A percentile compares a stretch with the other conserved stretches of the same genome.
phyloP scores from a whole-genome alignment of 2,797 vertebrate species.

The Typhlichthys subterraneus region DNA sequence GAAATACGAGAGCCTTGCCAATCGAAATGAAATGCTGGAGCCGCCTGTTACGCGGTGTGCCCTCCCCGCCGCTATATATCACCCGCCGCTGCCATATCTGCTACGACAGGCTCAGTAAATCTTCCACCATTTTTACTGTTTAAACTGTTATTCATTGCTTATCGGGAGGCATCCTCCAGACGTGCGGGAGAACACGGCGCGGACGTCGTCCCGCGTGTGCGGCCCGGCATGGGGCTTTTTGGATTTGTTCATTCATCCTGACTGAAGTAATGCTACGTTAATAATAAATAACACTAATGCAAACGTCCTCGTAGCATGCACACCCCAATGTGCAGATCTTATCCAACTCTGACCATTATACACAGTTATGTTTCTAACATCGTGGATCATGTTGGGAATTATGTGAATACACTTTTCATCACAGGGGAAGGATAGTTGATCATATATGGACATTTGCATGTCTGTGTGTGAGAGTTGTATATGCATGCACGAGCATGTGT shows the following conservation, averaged over 20 bases:
- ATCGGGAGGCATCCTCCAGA: slow-evolving; percentile 35
- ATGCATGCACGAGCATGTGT: slow-evolving; percentile 42
- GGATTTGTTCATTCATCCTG: neutral
- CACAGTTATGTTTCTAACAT: too few species aligned
- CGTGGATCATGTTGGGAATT: too few species aligned
- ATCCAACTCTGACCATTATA: too few species aligned
- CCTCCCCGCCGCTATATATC: slow-evolving; percentile 56
- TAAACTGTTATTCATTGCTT: slow-evolving; percentile 67
- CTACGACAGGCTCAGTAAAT: slow-evolving; percentile 66
- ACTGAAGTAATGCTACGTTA: slow-evolving; percentile 32
- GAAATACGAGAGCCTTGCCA: slow-evolving; percentile 72
- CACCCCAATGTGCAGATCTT: neutral
- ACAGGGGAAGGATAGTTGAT: too few species aligned
- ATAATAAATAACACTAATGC: slow-evolving; percentile 29
- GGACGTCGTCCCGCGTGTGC: slow-evolving; percentile 17
- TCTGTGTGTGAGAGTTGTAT: slow-evolving; percentile 15
- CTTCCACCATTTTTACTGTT: slow-evolving; percentile 64
- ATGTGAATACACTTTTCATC: too few species aligned
- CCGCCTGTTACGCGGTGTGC: slow-evolving; percentile 40
- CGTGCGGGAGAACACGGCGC: slow-evolving; percentile 23
- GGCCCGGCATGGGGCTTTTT: neutral
- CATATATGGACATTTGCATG: slow-evolving; percentile 5
- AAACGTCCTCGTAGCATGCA: neutral
- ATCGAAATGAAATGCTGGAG: slow-evolving; percentile 68
- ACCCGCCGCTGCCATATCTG: slow-evolving; percentile 54